Conservation (phyloP, 2,113 vertebrate genomes). For the Gallinago jamesoni region DNA sequence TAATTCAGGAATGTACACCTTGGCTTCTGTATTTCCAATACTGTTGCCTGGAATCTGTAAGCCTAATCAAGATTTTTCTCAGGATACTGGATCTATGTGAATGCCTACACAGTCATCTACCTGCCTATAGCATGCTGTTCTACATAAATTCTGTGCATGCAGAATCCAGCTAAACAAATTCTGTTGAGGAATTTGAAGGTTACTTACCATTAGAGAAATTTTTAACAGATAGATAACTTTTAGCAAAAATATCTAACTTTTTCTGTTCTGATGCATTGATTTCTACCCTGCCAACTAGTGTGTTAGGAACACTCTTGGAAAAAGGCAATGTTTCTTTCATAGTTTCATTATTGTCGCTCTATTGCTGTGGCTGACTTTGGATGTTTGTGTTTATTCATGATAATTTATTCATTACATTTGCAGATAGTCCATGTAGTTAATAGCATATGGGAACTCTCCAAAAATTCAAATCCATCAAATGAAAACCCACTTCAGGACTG, state of each 20-base stretch:
- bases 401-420: conserved; percentile 44
- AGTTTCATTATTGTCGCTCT: background rate
- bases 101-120: background rate
- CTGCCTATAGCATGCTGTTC: background rate
- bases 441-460: background rate
- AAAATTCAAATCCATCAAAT: background rate
- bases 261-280: background rate
- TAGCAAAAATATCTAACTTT: background rate
- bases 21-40: background rate
- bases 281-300: background rate
- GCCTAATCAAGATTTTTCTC: background rate
- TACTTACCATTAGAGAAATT: background rate
- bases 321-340: background rate
- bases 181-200: background rate
- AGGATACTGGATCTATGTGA: background rate
- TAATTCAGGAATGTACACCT: background rate
- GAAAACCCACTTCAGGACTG: background rate
- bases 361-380: background rate
- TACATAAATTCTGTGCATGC: background rate
- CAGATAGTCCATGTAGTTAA: background rate
- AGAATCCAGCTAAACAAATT: background rate
- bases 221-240: background rate
- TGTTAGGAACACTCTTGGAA: background rate
- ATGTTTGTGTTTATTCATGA: conserved; percentile 9
- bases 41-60: background rate